phyloP scores from a whole-genome alignment of 2,797 vertebrate genomes.

The Acanthurus lineatus region DNA sequence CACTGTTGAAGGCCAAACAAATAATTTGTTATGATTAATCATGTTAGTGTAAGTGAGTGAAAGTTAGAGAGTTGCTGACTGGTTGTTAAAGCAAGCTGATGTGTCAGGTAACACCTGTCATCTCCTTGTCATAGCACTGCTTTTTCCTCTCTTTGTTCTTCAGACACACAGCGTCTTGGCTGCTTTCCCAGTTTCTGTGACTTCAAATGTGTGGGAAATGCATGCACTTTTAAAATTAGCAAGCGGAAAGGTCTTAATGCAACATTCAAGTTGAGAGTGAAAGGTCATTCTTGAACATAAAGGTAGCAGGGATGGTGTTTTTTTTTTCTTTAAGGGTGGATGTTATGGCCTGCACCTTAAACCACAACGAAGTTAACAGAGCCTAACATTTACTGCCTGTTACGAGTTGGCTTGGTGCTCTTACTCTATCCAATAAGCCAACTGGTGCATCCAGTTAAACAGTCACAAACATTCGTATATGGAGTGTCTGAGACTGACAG shows the following conservation, averaged over 20 bases:
- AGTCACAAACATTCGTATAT: not conserved
- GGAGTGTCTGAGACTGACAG: not conserved
- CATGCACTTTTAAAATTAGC: not conserved
- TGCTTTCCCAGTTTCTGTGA: slow-evolving; percentile 12
- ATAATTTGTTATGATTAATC: not conserved
- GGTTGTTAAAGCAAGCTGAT: slow-evolving; percentile 4
- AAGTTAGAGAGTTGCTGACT: not conserved
- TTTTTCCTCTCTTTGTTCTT: slow-evolving; percentile 14
- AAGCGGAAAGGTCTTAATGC: not conserved
- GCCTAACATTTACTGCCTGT: not conserved
- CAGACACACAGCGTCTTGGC: slow-evolving; percentile 6
- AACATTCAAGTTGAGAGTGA: not conserved
- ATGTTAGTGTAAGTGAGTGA: not conserved
- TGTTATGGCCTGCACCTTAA: not conserved
- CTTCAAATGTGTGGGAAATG: slow-evolving; percentile 9
- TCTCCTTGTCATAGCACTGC: not conserved
- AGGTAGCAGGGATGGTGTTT: not conserved
- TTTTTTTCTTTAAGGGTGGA: not conserved
- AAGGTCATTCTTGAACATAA: not conserved
- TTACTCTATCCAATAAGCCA: not conserved
- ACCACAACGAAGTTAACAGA: not conserved
- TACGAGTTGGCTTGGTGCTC: not conserved
- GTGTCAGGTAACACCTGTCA: slow-evolving; percentile 19
- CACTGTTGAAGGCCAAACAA: not conserved
- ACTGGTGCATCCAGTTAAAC: not conserved